Evolutionary conservation across 1,140 invertebrate genomes (phyloP), one percentile per base, ranked within the genome.

Genomic region (Drosophila lowei): DNA sequence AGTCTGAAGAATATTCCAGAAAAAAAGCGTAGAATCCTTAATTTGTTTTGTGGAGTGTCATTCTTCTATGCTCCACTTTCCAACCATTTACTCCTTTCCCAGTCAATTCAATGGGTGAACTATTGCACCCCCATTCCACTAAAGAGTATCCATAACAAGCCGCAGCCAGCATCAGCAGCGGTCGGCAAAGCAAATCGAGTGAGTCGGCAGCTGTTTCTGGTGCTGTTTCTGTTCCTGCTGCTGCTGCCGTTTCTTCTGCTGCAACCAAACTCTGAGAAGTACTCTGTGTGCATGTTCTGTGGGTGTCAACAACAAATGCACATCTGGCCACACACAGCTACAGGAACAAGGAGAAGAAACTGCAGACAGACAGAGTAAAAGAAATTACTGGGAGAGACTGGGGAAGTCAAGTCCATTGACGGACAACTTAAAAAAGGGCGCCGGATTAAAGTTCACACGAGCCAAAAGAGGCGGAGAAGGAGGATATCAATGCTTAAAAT

Each of bases 281-380:
- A 9, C 30, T 64, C 41, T 47, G 64, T 44, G 30, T 67, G 62
- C 56, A 57, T 68, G 66, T 64, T 41, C 46, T 72, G 75, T 79
- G 79, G 75, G 79, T 83, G 79, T 83, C 79, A 83, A 84, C 79
- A 7, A 7, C 23, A 84, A 83, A 75, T 79, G 79, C 79, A 84
- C 79, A 25, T 75, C 80, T 83, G 79, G 79, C 2, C 18, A 18
- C 63, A 81, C 54, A 63, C 49, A 76, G 58, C 59, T 65, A 44
- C 34, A 64, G 62, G 59, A 23, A 58, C 43, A 46, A 47, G 54
- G 49, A 48, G 52, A 23, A 44, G 71, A 15, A 25, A 25, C 5
- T 25, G 23, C 4, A 5, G 25, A 72, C 71, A 77, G 58, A 34
- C 8, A 34, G 8, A 9, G 30, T 34, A 34, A 9, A 78, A 77